Conservation (phyloP, 2,888 invertebrate genomes). For the Epinotia nisella region DNA sequence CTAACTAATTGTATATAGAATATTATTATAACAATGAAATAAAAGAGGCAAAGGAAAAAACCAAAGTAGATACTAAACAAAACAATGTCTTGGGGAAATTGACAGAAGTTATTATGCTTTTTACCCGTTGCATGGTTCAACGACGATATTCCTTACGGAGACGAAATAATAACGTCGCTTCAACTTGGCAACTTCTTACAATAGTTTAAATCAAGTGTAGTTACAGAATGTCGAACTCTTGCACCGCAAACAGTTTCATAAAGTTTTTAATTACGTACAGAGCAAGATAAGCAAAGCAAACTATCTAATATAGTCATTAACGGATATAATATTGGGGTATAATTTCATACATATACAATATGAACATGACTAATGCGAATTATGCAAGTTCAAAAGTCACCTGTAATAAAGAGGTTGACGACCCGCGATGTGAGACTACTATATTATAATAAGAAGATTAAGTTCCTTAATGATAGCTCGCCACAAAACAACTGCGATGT, state of each 20-base stretch:
- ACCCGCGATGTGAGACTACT: background rate
- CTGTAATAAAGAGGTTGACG: background rate
- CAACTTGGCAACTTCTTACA: conserved; percentile 19
- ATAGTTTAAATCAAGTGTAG: conserved; percentile 31
- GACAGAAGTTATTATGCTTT: too few relatives aligned
- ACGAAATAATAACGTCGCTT: background rate
- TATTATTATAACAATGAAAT: too few relatives aligned
- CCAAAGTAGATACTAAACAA: too few relatives aligned
- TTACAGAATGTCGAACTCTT: conserved; percentile 27
- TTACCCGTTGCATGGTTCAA: too few relatives aligned
- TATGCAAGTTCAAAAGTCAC: conserved; percentile 2
- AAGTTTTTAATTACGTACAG: conserved; percentile 29
- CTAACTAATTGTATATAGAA: too few relatives aligned
- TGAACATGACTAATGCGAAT: background rate
- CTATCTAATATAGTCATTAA: conserved; percentile 2
- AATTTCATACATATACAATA: background rate
- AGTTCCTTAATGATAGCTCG: conserved; percentile 9
- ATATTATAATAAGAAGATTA: conserved; percentile 7
- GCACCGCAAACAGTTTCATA: conserved; percentile 33
- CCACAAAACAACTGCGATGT: background rate
- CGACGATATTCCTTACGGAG: too few relatives aligned
- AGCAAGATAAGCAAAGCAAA: conserved; percentile 32
- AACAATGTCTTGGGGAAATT: too few relatives aligned
- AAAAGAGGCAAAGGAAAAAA: too few relatives aligned
- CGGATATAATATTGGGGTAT: background rate